phyloP scores from a whole-genome alignment of 2,888 invertebrate genomes.

The Sphaerophoria rueppellii region DNA sequence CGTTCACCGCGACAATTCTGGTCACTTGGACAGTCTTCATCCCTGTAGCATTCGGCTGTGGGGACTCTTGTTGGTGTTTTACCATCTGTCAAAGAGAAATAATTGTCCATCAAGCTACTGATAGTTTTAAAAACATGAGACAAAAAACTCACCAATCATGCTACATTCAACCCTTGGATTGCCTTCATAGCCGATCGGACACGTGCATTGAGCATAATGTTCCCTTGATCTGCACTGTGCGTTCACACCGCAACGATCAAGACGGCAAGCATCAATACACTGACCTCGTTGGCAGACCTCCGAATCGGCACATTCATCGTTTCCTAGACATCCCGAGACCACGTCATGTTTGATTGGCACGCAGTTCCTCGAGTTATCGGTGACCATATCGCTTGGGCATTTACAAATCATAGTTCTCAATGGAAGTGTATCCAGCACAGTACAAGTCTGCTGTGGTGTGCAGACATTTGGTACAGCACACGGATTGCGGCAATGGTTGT shows the following conservation, averaged over 20 bases:
- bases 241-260: constrained; percentile 91
- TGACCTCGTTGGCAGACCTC: constrained; percentile 90
- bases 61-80: constrained; percentile 78
- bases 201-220: constrained; percentile 90
- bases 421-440: constrained; percentile 90
- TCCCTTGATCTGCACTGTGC: constrained; percentile 90
- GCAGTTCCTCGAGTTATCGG: constrained; percentile 89
- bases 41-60: constrained; percentile 88
- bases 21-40: constrained; percentile 90
- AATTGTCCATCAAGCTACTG: neutral
- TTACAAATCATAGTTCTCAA: constrained; percentile 93
- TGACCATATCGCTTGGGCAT: constrained; percentile 91
- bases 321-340: constrained; percentile 86
- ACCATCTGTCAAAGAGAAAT: constrained; percentile 74
- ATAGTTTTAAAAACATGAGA: neutral
- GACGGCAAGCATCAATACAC: constrained; percentile 90
- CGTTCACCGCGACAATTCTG: constrained; percentile 89
- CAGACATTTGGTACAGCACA: constrained; percentile 89
- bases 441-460: constrained; percentile 89
- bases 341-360: constrained; percentile 84
- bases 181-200: constrained; percentile 90
- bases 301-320: constrained; percentile 89
- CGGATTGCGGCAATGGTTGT: constrained; percentile 89
- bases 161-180: constrained; percentile 91
- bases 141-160: constrained; percentile 82